Evolutionary conservation across 1,140 invertebrate genomes (phyloP).

Genomic region (Pseudoatta argentina): DNA sequence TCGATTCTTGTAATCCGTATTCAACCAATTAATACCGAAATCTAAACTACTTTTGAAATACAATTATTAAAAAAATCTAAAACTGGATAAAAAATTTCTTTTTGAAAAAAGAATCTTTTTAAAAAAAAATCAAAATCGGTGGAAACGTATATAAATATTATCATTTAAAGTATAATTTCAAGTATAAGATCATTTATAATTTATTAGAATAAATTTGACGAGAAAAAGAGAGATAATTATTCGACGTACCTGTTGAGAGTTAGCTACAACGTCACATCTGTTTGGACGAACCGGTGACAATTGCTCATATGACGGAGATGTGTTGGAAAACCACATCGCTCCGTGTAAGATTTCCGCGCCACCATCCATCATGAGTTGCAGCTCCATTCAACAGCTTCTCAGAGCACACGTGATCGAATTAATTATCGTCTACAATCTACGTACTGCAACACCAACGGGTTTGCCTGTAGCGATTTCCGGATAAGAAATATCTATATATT

Average conservation of each 20-base stretch:
- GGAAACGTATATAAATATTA: background rate
- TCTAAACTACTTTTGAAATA: background rate
- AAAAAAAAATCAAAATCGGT: background rate
- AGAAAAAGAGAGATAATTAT: background rate
- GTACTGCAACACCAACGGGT: conserved; percentile 14
- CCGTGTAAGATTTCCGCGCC: conserved; percentile 79
- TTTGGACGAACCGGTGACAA: conserved; percentile 80
- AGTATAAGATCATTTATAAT: background rate
- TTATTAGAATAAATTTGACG: background rate
- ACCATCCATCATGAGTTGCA: conserved; percentile 82
- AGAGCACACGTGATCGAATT: conserved; percentile 17
- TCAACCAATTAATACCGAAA: too few relatives aligned
- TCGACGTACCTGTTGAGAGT: conserved; percentile 81
- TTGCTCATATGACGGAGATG: conserved; percentile 82
- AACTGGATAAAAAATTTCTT: background rate
- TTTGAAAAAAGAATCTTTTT: background rate
- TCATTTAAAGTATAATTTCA: conserved; percentile 10
- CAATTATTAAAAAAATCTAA: background rate
- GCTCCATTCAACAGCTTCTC: conserved; percentile 78
- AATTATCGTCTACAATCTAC: conserved; percentile 14
- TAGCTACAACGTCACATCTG: conserved; percentile 76
- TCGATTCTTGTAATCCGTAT: too few relatives aligned
- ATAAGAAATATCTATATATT: conserved; percentile 33
- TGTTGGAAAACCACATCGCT: conserved; percentile 80
- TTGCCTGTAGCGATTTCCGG: conserved; percentile 18